These are phyloP conservation scores for Brachionus plicatilis DNA, from an alignment of 1,140 invertebrate species.

Conservation along the genomic window DNA sequence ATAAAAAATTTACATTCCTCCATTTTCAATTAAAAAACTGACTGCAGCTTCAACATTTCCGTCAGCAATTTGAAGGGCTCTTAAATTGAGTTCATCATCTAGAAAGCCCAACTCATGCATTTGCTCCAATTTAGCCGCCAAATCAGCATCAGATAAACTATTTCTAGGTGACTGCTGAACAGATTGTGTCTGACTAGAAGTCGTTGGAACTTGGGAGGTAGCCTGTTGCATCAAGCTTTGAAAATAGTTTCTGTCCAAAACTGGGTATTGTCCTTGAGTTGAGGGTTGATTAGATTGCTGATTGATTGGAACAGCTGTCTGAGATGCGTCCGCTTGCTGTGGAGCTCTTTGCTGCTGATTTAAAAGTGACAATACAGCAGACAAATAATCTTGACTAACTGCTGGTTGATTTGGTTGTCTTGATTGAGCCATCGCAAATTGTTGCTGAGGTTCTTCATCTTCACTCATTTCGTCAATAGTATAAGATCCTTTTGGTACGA, in stretches of 20 bases:
- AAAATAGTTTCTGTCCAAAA: conserved; percentile 14
- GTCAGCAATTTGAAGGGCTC: conserved; percentile 10
- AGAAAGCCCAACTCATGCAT: conserved; percentile 30
- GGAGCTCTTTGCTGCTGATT: conserved; percentile 23
- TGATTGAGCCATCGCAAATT: neutral
- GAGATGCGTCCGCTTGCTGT: neutral
- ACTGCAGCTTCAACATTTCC: conserved; percentile 18
- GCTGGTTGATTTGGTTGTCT: conserved; percentile 8
- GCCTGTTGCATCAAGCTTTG: conserved; percentile 7
- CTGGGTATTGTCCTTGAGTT: neutral
- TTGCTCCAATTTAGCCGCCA: conserved; percentile 9
- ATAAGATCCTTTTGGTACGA: conserved; percentile 19
- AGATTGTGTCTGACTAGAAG: neutral
- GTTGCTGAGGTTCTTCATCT: conserved; percentile 8
- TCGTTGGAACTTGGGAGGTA: neutral
- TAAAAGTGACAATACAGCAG: conserved; percentile 5
- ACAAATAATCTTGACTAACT: conserved; percentile 28
- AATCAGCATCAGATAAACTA: neutral
- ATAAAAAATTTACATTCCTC: neutral
- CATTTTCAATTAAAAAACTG: conserved; percentile 4
- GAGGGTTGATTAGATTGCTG: neutral
- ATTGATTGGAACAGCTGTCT: neutral
- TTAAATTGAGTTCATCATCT: conserved; percentile 14
- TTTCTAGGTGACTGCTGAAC: neutral
- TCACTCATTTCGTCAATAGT: conserved; percentile 30